Percentiles rank a stretch among this genome's conserved stretches.
phyloP scores from a whole-genome alignment of 1,140 invertebrate genomes.

The Camponotus floridanus region DNA sequence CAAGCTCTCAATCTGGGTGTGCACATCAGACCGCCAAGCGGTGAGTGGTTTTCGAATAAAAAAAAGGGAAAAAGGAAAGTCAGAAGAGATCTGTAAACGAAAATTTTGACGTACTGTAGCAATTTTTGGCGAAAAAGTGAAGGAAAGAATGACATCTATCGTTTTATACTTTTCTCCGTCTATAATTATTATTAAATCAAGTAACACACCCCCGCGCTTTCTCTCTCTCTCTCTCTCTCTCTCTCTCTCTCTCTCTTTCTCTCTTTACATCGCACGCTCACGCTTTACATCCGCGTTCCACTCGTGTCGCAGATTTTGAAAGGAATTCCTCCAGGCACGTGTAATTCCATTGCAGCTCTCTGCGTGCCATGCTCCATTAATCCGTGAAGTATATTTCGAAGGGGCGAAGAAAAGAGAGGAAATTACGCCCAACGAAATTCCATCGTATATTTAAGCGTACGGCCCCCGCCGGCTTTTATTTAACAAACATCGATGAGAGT shows the following conservation, averaged over 20 bases:
- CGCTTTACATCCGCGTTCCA: neutral
- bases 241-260: no score
- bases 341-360: constrained; percentile 5
- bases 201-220: neutral
- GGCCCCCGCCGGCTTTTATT: constrained; percentile 19
- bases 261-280: no score
- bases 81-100: neutral
- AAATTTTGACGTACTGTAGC: neutral
- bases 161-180: neutral
- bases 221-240: no score
- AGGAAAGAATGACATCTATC: neutral
- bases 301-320: neutral
- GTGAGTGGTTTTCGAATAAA: constrained; percentile 81
- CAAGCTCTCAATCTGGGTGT: constrained; percentile 95
- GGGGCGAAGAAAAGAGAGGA: constrained; percentile 29
- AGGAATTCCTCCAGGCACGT: neutral
- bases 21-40: constrained; percentile 90
- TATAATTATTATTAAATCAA: neutral
- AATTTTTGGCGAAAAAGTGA: neutral
- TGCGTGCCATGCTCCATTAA: neutral
- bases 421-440: constrained; percentile 32
- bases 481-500: constrained; percentile 38
- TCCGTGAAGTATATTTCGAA: neutral
- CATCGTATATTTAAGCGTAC: constrained; percentile 20
- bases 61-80: neutral